These are phyloP conservation scores for Porites rus DNA, from an alignment of 92 coral and sea anemone genomes.

Conservation along the genomic window DNA sequence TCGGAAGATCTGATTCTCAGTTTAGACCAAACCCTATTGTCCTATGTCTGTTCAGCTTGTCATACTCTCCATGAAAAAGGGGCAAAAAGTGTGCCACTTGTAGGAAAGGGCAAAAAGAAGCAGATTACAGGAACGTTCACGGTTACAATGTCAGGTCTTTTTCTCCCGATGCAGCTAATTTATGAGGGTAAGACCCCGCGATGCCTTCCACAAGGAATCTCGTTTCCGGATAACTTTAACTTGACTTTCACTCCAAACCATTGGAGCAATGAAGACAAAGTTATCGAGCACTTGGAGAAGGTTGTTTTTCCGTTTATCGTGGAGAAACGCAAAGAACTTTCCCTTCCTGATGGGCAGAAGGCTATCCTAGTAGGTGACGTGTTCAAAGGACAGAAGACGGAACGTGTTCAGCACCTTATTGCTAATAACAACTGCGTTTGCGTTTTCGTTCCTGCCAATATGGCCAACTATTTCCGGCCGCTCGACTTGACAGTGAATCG, in stretches of 20 bases:
- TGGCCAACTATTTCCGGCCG: constrained; percentile 52
- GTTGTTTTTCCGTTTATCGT: constrained; percentile 49
- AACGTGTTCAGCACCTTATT: constrained; percentile 34
- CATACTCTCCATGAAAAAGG: too few relatives aligned
- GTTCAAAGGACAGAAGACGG: constrained; percentile 53
- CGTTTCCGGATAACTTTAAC: not conserved
- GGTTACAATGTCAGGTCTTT: constrained; percentile 47
- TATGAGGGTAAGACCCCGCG: constrained; percentile 60
- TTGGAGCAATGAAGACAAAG: constrained; percentile 60
- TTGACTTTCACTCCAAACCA: constrained; percentile 39
- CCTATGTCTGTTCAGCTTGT: not conserved
- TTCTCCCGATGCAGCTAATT: constrained; percentile 57
- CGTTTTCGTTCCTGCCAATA: constrained; percentile 45
- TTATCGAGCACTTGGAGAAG: constrained; percentile 50
- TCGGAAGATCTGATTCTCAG: constrained; percentile 17
- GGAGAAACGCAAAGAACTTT: constrained; percentile 53
- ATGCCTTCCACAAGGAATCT: constrained; percentile 56
- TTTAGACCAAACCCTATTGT: constrained; percentile 54
- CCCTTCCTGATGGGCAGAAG: constrained; percentile 48
- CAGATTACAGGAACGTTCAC: constrained; percentile 22
- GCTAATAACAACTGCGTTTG: constrained; percentile 52
- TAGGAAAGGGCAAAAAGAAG: constrained; percentile 51
- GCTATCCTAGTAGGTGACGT: constrained; percentile 47
- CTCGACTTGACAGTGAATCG: constrained; percentile 54
- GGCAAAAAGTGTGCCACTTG: constrained; percentile 31